Base-by-base conservation (phyloP, 2,113 vertebrate species). In the Aspiorhynchus laticeps region DNA sequence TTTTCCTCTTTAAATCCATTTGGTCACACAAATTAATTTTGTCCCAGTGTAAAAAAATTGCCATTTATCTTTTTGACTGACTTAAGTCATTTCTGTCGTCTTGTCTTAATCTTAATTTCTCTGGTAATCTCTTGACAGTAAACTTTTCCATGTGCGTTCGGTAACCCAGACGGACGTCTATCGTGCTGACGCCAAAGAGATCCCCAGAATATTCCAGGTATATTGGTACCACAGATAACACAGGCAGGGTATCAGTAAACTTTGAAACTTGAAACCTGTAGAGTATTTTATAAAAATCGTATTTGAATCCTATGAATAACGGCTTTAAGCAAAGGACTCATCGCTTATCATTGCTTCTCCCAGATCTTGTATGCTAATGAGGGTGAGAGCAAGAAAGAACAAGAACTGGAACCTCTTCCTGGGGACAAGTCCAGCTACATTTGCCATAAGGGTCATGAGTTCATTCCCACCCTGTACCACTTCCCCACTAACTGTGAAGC, bases 171-270 rank as follows among this genome's bases (percentile, higher is more conserved):
- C 98, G 1, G 98, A 99, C 84, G 98, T 99, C 28, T 99, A 99
- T 93, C 96, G 98, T 67, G 98, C 98, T 36, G 98, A 99, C 88
- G 93, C 97, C 93, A 99, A 99, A 94, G 98, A 99, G 91, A 99
- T 99, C 91, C 98, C 98, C 46, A 96, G 98, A 93, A 99, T 99
- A 96, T 99, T 99, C 91, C 98, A 99, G 97, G 98, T 98, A 26
- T 73, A 33, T 43, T 2, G 7, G 14, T 38, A 69, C 21, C 28
- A 6, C 14, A 51, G 41, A 51, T 38, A 53, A 17, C 43, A 28
- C 48, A 15, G 48, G 14, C 28, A 80, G 21, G 26, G 26, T 26
- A 21, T 80, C 56, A 38, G 10, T 1, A 12, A 41, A 15, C 51
- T n/a, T 79, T 79, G 14, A 33, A 33, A 0, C 7, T 48, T 51